Conservation (phyloP, 35 echinoderm and acorn worm genomes). For the Diadema setosum region DNA sequence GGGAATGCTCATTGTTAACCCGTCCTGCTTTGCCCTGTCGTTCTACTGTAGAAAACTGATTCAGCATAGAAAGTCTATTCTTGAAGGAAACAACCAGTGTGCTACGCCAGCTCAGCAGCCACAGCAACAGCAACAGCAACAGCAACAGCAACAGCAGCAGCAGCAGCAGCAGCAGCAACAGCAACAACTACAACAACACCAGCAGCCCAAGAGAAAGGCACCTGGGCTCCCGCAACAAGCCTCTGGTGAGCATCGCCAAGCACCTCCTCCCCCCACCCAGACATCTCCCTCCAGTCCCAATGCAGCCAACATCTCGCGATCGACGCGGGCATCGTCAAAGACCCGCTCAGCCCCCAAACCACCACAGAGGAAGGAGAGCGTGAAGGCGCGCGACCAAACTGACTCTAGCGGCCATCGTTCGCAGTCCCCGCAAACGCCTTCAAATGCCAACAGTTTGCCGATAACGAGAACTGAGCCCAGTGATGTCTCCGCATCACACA, state of each 20-base stretch:
- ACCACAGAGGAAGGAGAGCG: conserved; percentile 25
- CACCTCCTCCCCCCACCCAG: neutral
- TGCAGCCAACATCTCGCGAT: neutral
- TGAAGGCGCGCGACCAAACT: neutral
- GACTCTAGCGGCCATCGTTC: neutral
- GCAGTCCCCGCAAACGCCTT: neutral
- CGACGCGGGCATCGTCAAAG: conserved; percentile 5
- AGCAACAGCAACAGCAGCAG: no score
- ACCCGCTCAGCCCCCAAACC: neutral
- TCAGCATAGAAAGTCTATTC: conserved; percentile 65
- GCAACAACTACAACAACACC: no score
- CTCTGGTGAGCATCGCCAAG: neutral
- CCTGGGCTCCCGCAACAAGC: neutral
- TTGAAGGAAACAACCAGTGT: neutral
- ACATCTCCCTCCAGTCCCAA: neutral
- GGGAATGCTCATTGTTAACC: neutral
- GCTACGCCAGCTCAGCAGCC: no score
- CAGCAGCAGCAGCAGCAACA: no score
- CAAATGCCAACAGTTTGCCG: neutral
- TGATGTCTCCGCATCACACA: neutral
- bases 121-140: no score
- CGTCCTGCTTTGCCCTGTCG: neutral
- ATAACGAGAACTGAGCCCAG: no score
- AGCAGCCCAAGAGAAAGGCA: conserved; percentile 47
- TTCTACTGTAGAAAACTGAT: conserved; percentile 73